Evolutionary conservation across 2,888 invertebrate genomes (phyloP).

Genomic region (Sesamia inferens): DNA sequence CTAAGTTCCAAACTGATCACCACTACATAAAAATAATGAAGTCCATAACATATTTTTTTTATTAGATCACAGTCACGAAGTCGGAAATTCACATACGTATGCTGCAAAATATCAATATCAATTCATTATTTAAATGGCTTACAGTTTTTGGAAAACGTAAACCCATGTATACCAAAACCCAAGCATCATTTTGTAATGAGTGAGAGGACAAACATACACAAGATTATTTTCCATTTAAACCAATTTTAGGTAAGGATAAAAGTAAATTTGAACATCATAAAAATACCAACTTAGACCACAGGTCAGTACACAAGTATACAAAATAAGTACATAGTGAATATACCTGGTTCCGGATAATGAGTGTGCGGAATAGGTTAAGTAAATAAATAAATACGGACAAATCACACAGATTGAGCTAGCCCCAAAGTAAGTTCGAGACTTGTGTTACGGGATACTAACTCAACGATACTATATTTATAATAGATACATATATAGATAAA

Average conservation of each 20-base stretch:
- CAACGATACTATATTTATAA: too few species aligned
- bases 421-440: too few species aligned
- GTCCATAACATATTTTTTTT: not conserved
- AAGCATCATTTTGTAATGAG: not conserved
- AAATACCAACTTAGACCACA: not conserved
- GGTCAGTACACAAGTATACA: not conserved
- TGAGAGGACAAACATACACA: not conserved
- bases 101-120: too few species aligned
- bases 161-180: not conserved
- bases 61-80: not conserved
- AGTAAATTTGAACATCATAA: not conserved
- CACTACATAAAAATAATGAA: not conserved
- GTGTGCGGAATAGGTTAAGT: conserved; percentile 5
- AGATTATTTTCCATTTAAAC: not conserved
- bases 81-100: not conserved
- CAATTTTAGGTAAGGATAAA: not conserved
- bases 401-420: too few species aligned
- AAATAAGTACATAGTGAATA: not conserved
- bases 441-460: too few species aligned
- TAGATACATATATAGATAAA: too few species aligned
- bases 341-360: conserved; percentile 12
- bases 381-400: too few species aligned
- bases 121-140: too few species aligned
- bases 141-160: not conserved
- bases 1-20: too few species aligned